phyloP scores from a whole-genome alignment of 2,113 vertebrate genomes.

The Lethenteron camtschaticum region DNA sequence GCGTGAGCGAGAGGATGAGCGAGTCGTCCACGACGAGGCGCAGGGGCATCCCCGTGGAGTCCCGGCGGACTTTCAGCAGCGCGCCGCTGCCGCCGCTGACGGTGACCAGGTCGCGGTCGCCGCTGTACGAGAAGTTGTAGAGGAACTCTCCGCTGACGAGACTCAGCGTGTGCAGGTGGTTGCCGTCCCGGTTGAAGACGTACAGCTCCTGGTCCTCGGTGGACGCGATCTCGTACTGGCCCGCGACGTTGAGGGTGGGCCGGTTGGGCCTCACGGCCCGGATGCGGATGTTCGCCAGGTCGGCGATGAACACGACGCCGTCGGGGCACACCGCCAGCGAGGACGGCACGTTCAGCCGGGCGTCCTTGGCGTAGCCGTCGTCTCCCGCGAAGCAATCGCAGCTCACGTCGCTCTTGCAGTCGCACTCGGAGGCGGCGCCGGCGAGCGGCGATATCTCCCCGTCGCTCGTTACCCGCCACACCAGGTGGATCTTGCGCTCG shows the following conservation, averaged over 20 bases:
- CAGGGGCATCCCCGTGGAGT: constrained; percentile 71
- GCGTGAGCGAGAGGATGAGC: constrained; percentile 84
- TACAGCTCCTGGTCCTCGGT: constrained; percentile 78
- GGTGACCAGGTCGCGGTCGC: constrained; percentile 62
- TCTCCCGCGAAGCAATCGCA: constrained; percentile 88
- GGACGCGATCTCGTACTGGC: constrained; percentile 71
- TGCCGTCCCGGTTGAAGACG: constrained; percentile 81
- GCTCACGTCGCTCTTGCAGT: constrained; percentile 90
- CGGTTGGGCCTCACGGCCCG: constrained; percentile 57
- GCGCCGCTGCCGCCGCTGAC: constrained; percentile 79
- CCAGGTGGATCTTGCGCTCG: constrained; percentile 75
- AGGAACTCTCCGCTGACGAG: constrained; percentile 71
- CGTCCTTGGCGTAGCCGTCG: constrained; percentile 89
- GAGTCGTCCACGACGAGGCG: constrained; percentile 81
- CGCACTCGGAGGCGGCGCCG: constrained; percentile 63
- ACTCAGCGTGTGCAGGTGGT: constrained; percentile 78
- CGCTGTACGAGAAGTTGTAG: constrained; percentile 87
- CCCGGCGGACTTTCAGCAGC: constrained; percentile 60
- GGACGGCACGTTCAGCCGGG: constrained; percentile 68
- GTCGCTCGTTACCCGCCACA: constrained; percentile 68
- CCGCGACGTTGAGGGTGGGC: constrained; percentile 36
- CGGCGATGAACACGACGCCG: constrained; percentile 68
- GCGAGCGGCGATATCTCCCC: constrained; percentile 82
- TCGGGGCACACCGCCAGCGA: constrained; percentile 74
- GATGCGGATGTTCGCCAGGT: constrained; percentile 84